A percentile compares a stretch with the other conserved stretches of the same genome.
Conservation (phyloP, 2,113 vertebrate genomes). For the Aplodontia rufa region DNA sequence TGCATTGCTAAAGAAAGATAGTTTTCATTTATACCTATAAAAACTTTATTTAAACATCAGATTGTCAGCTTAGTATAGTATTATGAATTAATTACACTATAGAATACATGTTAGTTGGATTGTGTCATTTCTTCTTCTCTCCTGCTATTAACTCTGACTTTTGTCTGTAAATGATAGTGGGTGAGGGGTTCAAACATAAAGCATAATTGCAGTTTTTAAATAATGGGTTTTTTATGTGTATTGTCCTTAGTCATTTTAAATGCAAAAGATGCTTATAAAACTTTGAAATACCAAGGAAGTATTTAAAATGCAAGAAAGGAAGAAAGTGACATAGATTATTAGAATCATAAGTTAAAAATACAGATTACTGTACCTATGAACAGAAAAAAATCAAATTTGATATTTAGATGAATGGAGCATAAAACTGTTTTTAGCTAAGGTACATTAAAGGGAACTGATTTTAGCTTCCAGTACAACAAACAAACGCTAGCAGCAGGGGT, state of each 20-base stretch:
- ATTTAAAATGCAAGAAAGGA: slow-evolving; percentile 36
- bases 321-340: neutral
- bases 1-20: neutral
- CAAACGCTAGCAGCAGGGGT: rapidly evolving
- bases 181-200: neutral
- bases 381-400: neutral
- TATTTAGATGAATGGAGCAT: neutral
- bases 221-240: slow-evolving; percentile 12
- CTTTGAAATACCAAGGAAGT: neutral
- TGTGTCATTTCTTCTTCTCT: neutral
- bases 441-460: neutral
- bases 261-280: neutral
- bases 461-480: neutral
- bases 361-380: neutral
- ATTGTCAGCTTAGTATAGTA: neutral
- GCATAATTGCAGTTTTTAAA: slow-evolving; percentile 43
- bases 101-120: neutral
- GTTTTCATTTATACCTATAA: neutral
- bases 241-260: slow-evolving; percentile 32
- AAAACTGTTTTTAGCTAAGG: neutral
- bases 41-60: neutral
- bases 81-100: neutral
- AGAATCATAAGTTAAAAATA: neutral
- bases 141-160: neutral
- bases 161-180: slow-evolving; percentile 18